phyloP scores from a whole-genome alignment of 2,888 invertebrate genomes.

The Liopterus haemorrhoidalis region DNA sequence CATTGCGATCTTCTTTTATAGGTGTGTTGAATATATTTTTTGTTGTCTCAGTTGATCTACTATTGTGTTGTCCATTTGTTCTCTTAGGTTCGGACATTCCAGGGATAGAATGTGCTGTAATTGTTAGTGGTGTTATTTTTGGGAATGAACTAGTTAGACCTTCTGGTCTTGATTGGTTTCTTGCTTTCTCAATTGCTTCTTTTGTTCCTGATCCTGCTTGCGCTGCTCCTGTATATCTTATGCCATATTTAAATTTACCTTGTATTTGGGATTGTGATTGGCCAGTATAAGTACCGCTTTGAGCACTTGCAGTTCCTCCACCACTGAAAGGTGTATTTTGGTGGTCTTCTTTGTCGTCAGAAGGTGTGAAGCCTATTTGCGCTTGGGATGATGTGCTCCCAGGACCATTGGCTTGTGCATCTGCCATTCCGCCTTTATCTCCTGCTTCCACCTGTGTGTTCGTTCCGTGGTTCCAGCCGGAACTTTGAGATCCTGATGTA shows the following conservation, averaged over 20 bases:
- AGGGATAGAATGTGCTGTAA: slow-evolving; percentile 4
- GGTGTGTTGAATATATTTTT: slow-evolving; percentile 13
- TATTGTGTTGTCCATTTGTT: slow-evolving; percentile 45
- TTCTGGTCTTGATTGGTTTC: slow-evolving; percentile 15
- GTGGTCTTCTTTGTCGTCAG: slow-evolving; percentile 53
- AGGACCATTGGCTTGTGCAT: slow-evolving; percentile 77
- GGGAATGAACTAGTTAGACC: slow-evolving; percentile 15
- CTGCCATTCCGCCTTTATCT: slow-evolving; percentile 75
- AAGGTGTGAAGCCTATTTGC: slow-evolving; percentile 79
- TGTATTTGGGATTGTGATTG: slow-evolving; percentile 79
- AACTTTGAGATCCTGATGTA: slow-evolving; percentile 68
- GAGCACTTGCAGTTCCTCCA: slow-evolving; percentile 72
- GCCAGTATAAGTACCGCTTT: slow-evolving; percentile 67
- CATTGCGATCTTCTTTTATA: too few relatives aligned
- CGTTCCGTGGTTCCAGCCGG: slow-evolving; percentile 69
- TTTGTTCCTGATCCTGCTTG: slow-evolving; percentile 68
- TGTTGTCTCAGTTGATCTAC: slow-evolving; percentile 37
- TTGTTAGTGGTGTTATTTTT: slow-evolving; percentile 22
- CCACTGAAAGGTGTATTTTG: slow-evolving; percentile 61
- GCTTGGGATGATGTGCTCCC: slow-evolving; percentile 84
- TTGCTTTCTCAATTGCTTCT: slow-evolving; percentile 13
- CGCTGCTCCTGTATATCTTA: slow-evolving; percentile 62
- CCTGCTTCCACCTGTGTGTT: slow-evolving; percentile 76
- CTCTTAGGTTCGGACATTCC: slow-evolving; percentile 26
- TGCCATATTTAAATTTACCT: slow-evolving; percentile 65